Conservation (phyloP, 2,797 vertebrate species). For the Antennarius maculatus region DNA sequence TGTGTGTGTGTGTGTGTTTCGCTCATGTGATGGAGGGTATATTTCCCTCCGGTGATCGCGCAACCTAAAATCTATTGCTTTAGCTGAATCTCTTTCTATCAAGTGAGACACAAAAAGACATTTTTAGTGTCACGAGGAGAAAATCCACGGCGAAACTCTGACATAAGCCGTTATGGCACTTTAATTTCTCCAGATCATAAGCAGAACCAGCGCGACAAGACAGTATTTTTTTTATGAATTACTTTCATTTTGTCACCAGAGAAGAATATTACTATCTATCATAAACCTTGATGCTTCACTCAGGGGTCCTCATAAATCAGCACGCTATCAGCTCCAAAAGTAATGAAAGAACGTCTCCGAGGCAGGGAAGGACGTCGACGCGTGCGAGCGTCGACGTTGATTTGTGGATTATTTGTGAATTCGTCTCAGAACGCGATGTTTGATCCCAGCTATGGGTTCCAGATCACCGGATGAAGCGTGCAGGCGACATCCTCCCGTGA, state of each 20-base stretch:
- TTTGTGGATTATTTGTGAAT: conserved; percentile 8
- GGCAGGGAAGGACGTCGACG: conserved; percentile 14
- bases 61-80: conserved; percentile 18
- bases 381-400: conserved; percentile 12
- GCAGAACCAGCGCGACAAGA: conserved; percentile 34
- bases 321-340: conserved; percentile 30
- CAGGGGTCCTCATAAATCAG: conserved; percentile 42
- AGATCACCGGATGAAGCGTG: conserved; percentile 30
- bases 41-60: conserved; percentile 5
- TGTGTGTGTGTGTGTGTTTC: neutral
- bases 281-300: conserved; percentile 42
- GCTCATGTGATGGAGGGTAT: neutral
- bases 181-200: conserved; percentile 45
- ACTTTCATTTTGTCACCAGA: conserved; percentile 48
- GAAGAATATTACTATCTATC: conserved; percentile 48
- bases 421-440: neutral
- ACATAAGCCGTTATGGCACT: conserved; percentile 31
- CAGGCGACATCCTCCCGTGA: conserved; percentile 18
- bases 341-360: conserved; percentile 28
- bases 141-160: conserved; percentile 17
- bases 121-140: conserved; percentile 20
- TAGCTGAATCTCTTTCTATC: conserved; percentile 16
- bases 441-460: conserved; percentile 14
- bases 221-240: conserved; percentile 31
- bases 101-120: conserved; percentile 15